phyloP scores from a whole-genome alignment of 2,113 vertebrate genomes.

The Columba janthina region DNA sequence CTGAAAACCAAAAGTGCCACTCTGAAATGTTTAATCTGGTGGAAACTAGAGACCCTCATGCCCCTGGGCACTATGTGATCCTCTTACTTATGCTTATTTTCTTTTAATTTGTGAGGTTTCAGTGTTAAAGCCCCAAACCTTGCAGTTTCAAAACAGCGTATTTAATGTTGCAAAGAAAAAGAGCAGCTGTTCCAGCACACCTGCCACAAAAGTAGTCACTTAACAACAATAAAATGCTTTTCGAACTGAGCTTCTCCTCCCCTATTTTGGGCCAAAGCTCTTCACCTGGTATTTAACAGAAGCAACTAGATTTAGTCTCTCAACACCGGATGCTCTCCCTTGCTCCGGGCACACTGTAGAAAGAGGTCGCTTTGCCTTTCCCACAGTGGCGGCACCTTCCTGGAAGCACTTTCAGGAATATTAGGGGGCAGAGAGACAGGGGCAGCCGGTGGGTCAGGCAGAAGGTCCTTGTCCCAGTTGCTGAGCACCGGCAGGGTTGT shows the following conservation, averaged over 20 bases:
- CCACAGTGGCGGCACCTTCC: not conserved
- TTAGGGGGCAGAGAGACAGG: not conserved
- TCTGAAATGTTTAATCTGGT: not conserved
- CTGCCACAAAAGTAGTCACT: not conserved
- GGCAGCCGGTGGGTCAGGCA: not conserved
- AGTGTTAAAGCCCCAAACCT: not conserved
- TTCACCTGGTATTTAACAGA: not conserved
- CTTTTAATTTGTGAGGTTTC: not conserved
- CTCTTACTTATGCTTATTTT: not conserved
- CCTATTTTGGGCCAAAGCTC: not conserved
- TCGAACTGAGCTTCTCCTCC: not conserved
- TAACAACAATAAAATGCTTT: not conserved
- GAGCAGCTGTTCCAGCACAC: not conserved
- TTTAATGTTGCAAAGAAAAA: not conserved
- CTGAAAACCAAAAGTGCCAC: not conserved
- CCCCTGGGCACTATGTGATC: not conserved
- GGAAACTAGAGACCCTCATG: not conserved
- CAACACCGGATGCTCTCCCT: not conserved
- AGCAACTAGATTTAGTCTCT: not conserved
- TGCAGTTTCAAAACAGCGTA: accelerated
- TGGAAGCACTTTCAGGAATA: not conserved
- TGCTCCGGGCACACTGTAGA: too few species aligned
- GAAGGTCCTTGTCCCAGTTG: not conserved
- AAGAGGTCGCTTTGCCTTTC: not conserved
- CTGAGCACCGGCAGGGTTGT: not conserved